A percentile compares a stretch with the other conserved stretches of the same genome.
Conservation (phyloP, 2,797 vertebrate species). For the Arvicola amphibius region DNA sequence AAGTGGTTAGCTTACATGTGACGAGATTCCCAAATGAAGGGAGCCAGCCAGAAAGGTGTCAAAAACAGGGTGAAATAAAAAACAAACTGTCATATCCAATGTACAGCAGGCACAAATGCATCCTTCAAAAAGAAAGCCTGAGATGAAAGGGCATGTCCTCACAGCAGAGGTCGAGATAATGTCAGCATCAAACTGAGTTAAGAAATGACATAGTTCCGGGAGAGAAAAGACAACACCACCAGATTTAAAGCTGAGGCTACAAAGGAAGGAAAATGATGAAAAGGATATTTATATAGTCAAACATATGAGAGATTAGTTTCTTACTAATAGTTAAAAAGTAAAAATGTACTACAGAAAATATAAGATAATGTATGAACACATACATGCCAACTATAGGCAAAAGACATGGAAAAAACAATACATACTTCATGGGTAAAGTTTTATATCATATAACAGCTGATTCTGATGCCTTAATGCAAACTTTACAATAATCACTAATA, state of each 20-base stretch:
- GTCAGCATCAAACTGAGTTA: neutral
- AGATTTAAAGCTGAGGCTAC: neutral
- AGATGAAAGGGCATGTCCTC: slow-evolving; percentile 26
- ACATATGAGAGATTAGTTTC: neutral
- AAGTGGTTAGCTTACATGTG: neutral
- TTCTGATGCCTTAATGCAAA: neutral
- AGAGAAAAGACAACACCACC: slow-evolving; percentile 12
- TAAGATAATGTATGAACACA: neutral
- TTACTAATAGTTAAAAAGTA: neutral
- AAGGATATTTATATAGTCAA: neutral
- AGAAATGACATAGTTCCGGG: slow-evolving; percentile 8
- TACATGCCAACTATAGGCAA: neutral
- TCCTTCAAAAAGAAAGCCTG: slow-evolving; percentile 15
- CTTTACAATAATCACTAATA: neutral
- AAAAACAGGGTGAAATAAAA: neutral
- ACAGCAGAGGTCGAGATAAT: neutral
- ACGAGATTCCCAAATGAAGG: neutral
- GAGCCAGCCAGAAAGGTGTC: neutral
- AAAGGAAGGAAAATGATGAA: neutral
- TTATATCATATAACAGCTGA: neutral
- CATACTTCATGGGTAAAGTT: neutral
- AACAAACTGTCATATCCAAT: neutral
- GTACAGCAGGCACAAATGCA: neutral
- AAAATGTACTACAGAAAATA: neutral
- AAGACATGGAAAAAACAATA: neutral